Evolutionary conservation across 2,888 invertebrate species (phyloP).

Genomic region (Thymelicus lineola): DNA sequence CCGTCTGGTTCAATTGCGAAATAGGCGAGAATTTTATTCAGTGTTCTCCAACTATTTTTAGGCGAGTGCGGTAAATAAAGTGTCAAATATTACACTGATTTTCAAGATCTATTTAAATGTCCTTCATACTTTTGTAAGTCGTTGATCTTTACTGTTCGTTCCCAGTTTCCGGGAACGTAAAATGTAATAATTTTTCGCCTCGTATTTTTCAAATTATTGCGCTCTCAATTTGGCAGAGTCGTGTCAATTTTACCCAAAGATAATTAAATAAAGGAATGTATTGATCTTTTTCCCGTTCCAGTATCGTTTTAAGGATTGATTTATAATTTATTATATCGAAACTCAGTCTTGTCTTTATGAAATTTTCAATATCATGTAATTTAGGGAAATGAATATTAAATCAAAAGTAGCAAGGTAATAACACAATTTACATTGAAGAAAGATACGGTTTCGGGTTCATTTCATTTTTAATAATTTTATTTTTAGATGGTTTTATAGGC

Average conservation of each 20-base stretch:
- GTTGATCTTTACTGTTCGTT: constrained; percentile 42
- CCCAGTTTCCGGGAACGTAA: constrained; percentile 39
- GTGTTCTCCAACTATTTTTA: constrained; percentile 72
- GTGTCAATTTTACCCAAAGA: constrained; percentile 22
- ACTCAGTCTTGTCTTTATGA: not conserved
- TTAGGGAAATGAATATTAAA: not conserved
- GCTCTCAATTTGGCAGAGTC: constrained; percentile 4
- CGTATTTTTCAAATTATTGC: constrained; percentile 25
- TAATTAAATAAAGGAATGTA: constrained; percentile 26
- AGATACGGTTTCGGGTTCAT: not conserved
- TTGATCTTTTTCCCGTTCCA: constrained; percentile 8
- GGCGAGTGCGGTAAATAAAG: constrained; percentile 44
- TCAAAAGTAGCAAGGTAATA: not conserved
- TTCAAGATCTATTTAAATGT: constrained; percentile 21
- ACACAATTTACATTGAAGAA: not conserved
- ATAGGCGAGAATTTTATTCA: constrained; percentile 70
- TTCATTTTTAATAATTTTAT: not conserved
- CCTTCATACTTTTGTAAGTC: constrained; percentile 38
- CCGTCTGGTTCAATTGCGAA: constrained; percentile 54
- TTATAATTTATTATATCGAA: not conserved
- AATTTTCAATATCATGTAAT: not conserved
- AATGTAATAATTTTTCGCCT: constrained; percentile 18
- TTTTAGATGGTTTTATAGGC: not conserved
- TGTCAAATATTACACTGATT: constrained; percentile 35
- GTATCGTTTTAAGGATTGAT: constrained; percentile 12